phyloP scores from a whole-genome alignment of 2,113 vertebrate genomes.

The Leuciscus idus region DNA sequence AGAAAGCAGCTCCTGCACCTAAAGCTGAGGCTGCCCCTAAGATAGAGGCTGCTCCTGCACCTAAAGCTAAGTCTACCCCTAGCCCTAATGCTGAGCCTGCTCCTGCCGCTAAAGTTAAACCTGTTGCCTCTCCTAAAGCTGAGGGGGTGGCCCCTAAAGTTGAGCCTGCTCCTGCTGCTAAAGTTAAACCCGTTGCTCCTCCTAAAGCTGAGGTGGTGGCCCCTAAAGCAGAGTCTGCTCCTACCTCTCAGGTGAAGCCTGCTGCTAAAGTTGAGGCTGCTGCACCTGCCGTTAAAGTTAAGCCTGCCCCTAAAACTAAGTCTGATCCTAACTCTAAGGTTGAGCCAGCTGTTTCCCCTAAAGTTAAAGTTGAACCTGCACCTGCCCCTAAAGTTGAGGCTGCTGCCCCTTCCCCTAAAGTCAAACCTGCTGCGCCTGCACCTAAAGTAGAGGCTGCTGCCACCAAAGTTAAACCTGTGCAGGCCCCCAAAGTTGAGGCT shows the following conservation, averaged over 20 bases:
- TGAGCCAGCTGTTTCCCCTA: not conserved
- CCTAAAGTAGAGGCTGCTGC: not conserved
- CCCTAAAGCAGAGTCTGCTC: not conserved
- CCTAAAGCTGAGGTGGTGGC: too few species aligned
- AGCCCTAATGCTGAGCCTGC: not conserved
- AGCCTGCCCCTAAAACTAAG: not conserved
- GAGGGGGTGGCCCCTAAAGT: conserved; percentile 36
- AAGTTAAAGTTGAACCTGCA: not conserved
- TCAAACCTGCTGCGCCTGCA: too few species aligned
- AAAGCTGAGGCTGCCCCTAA: not conserved
- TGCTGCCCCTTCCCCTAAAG: not conserved
- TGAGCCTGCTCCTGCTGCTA: conserved; percentile 57
- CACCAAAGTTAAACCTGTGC: not conserved
- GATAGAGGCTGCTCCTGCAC: conserved; percentile 19
- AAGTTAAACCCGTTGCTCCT: not conserved
- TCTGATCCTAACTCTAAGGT: not conserved
- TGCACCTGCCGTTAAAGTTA: not conserved
- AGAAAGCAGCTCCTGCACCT: not conserved
- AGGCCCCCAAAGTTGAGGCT: not conserved
- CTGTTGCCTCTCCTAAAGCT: not conserved
- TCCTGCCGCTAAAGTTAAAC: conserved; percentile 32
- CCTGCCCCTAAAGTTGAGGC: conserved; percentile 62
- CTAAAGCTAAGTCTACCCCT: not conserved
- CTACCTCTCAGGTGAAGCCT: not conserved
- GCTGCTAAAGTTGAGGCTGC: not conserved